These are phyloP conservation scores for Melipona bicolor DNA, from an alignment of 2,888 invertebrate species.

Conservation along the genomic window DNA sequence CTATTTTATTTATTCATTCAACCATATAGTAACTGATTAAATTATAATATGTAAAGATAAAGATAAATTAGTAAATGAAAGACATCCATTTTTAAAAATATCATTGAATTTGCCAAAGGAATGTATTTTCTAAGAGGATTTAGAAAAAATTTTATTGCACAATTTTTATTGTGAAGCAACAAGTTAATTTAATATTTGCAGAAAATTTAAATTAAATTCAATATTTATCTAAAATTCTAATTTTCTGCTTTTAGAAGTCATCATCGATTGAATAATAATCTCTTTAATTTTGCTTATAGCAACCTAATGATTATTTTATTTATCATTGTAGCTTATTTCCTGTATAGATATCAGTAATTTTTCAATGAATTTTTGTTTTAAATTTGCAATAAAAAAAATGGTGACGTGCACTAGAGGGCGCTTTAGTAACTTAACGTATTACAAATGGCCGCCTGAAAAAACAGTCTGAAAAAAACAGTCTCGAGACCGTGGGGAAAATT, in stretches of 20 bases:
- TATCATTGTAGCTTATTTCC: background rate
- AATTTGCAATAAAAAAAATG: background rate
- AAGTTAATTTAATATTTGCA: too few relatives aligned
- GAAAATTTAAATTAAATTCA: too few relatives aligned
- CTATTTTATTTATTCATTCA: too few relatives aligned
- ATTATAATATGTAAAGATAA: background rate
- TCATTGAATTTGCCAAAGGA: background rate
- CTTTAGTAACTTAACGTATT: constrained; percentile 2
- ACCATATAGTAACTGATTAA: background rate
- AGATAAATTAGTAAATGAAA: background rate
- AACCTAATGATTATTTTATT: background rate
- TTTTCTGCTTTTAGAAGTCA: background rate
- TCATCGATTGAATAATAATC: background rate
- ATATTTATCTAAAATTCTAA: too few relatives aligned
- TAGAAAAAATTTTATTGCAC: background rate
- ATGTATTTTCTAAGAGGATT: background rate
- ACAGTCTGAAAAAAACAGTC: constrained; percentile 54
- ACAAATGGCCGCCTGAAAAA: constrained; percentile 67
- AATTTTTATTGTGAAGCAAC: too few relatives aligned
- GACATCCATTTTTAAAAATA: background rate
- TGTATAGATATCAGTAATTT: background rate
- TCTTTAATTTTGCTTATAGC: background rate
- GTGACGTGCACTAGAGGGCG: constrained; percentile 32
- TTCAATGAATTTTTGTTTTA: background rate
- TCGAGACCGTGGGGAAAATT: constrained; percentile 36